These are phyloP conservation scores for Neocrepidodera transversa DNA, from an alignment of 2,888 invertebrate species.

Conservation along the genomic window DNA sequence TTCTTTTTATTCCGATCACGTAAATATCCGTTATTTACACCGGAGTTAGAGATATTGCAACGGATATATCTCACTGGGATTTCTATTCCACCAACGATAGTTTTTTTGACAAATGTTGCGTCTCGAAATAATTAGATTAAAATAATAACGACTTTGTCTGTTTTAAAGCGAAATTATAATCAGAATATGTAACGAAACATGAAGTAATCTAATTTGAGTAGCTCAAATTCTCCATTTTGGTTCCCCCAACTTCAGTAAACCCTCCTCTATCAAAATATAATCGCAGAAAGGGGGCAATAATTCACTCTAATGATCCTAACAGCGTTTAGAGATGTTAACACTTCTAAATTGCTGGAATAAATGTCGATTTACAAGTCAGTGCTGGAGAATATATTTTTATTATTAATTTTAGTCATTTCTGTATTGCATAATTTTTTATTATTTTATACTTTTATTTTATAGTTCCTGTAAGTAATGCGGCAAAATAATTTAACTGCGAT, in stretches of 20 bases:
- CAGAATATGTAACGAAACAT: slow-evolving; percentile 24
- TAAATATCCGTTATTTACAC: slow-evolving; percentile 43
- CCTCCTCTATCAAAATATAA: slow-evolving; percentile 39
- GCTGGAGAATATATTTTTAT: neutral
- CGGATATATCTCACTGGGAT: slow-evolving; percentile 8
- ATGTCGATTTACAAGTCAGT: slow-evolving; percentile 35
- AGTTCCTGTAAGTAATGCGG: neutral
- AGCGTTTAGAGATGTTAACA: slow-evolving; percentile 45
- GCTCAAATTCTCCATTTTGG: slow-evolving; percentile 39
- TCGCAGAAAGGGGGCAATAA: slow-evolving; percentile 40
- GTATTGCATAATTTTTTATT: neutral
- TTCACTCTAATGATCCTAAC: slow-evolving; percentile 46
- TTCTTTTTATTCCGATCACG: slow-evolving; percentile 38
- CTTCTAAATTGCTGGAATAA: slow-evolving; percentile 43
- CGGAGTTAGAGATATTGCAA: slow-evolving; percentile 37
- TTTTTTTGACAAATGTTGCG: too few relatives aligned
- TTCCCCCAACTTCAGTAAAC: slow-evolving; percentile 29
- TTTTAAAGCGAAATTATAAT: slow-evolving; percentile 17
- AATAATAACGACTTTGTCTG: slow-evolving; percentile 10
- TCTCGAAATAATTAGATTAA: neutral
- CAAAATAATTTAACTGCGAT: neutral
- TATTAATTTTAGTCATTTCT: neutral
- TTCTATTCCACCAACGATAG: neutral
- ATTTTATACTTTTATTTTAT: too few relatives aligned
- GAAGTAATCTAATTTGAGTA: slow-evolving; percentile 37